Evolutionary conservation across 1,140 invertebrate genomes (phyloP).

Genomic region (Myzus persicae): DNA sequence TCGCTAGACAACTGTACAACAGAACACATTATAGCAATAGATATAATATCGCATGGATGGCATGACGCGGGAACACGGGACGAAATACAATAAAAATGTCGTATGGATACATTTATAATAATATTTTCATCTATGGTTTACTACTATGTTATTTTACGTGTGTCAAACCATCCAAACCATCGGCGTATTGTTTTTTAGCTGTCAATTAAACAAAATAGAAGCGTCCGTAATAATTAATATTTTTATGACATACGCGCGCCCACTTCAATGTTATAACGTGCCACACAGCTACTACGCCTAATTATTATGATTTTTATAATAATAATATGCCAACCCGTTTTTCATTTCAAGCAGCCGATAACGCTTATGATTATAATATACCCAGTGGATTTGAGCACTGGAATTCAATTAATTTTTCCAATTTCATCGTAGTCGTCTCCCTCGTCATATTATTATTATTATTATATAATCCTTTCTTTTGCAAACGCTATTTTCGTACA

Average conservation of each 20-base stretch:
- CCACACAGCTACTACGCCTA: background rate
- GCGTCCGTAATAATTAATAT: background rate
- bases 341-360: background rate
- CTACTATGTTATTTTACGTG: background rate
- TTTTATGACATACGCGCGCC: background rate
- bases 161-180: background rate
- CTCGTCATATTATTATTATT: constrained; percentile 6
- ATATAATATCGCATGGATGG: background rate
- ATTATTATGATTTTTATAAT: background rate
- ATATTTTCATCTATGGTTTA: no score
- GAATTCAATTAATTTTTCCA: constrained; percentile 47
- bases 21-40: background rate
- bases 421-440: constrained; percentile 34
- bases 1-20: constrained; percentile 1
- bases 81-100: background rate
- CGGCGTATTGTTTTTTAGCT: background rate
- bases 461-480: constrained; percentile 36
- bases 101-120: background rate
- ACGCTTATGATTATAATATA: constrained; percentile 7
- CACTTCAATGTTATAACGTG: background rate
- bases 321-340: background rate
- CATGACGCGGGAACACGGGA: background rate
- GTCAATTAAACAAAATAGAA: background rate
- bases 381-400: background rate
- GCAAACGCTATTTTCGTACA: background rate